Conservation (phyloP, 2,888 invertebrate genomes). For the Mythimna ferrago region DNA sequence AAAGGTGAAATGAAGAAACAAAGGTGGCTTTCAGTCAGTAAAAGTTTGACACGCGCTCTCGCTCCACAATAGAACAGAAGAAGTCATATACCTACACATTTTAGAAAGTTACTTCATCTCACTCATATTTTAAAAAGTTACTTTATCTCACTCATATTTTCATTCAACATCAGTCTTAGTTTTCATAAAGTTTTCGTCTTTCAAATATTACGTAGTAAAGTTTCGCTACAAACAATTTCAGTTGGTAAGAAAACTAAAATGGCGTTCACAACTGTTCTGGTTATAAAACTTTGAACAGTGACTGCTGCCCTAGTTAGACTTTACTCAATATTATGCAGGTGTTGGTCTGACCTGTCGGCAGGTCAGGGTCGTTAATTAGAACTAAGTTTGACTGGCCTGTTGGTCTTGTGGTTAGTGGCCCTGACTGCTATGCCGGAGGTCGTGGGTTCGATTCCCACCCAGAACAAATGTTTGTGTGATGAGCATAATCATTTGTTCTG, state of each 20-base stretch:
- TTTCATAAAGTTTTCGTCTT: conserved; percentile 15
- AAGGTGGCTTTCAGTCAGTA: too few relatives aligned
- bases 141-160: not conserved
- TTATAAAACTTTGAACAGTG: conserved; percentile 45
- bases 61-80: too few relatives aligned
- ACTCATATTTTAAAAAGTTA: conserved; percentile 2
- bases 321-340: conserved; percentile 54
- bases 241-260: conserved; percentile 29
- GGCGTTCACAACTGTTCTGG: conserved; percentile 22
- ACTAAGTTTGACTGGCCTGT: too few relatives aligned
- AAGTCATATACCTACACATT: not conserved
- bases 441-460: too few relatives aligned
- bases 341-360: conserved; percentile 30
- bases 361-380: conserved; percentile 24
- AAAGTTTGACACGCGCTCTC: not conserved
- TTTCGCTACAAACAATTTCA: conserved; percentile 21
- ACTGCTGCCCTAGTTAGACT: conserved; percentile 48
- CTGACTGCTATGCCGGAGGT: too few relatives aligned
- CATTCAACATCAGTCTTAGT: not conserved
- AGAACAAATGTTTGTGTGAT: too few relatives aligned
- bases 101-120: not conserved
- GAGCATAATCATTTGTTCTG: too few relatives aligned
- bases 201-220: conserved; percentile 14
- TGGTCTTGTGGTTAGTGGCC: too few relatives aligned
- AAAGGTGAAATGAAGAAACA: too few relatives aligned